Percentiles rank a stretch among this genome's conserved stretches.
phyloP scores from a whole-genome alignment of 2,113 vertebrate species.

The Leucopternis melanops region DNA sequence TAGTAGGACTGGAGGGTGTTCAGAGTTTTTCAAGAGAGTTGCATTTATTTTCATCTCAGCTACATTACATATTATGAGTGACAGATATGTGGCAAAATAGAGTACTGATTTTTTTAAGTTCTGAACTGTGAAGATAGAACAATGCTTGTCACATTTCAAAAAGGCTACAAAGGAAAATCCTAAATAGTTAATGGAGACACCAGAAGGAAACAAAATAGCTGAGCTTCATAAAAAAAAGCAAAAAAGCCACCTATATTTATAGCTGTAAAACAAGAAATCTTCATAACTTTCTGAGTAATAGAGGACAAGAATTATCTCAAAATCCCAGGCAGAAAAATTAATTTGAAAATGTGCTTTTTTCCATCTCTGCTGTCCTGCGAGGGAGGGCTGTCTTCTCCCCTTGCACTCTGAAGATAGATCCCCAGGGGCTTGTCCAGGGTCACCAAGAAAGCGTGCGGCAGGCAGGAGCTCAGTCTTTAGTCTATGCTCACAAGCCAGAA shows the following conservation, averaged over 20 bases:
- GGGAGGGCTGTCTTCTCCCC: neutral
- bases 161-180: constrained; percentile 16
- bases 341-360: neutral
- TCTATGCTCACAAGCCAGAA: neutral
- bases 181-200: neutral
- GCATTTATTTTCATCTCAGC: constrained; percentile 2
- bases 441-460: neutral
- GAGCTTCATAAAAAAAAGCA: neutral
- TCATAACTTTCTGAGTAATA: constrained; percentile 22
- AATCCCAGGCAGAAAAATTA: constrained; percentile 10
- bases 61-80: neutral
- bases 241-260: neutral
- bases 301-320: constrained; percentile 26
- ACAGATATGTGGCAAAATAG: constrained; percentile 1
- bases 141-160: constrained; percentile 36
- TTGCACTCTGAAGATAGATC: neutral
- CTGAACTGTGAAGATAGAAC: neutral
- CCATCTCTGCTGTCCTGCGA: neutral
- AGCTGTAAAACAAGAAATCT: neutral
- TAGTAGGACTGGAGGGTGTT: neutral
- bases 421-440: neutral
- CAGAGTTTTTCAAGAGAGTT: neutral
- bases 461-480: neutral
- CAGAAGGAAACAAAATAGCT: constrained; percentile 19
- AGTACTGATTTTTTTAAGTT: constrained; percentile 3